Conservation (phyloP, 2,113 vertebrate species). For the Myiozetetes cayanensis region DNA sequence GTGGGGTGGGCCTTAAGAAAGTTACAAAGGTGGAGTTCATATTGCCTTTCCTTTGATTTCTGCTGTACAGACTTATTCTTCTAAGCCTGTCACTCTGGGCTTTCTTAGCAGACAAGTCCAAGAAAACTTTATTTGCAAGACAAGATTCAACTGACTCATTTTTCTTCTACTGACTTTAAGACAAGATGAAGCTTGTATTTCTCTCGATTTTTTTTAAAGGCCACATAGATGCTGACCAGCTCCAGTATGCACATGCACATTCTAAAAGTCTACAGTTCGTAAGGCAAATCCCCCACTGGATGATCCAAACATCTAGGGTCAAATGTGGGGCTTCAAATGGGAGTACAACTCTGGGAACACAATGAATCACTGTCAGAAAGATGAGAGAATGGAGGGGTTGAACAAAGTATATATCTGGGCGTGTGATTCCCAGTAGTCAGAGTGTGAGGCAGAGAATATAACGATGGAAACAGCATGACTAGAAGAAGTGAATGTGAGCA, state of each 20-base stretch:
- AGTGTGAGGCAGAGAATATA: neutral
- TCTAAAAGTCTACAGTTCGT: neutral
- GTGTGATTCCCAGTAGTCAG: neutral
- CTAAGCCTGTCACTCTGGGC: neutral
- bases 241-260: neutral
- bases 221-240: neutral
- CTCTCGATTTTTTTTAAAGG: neutral
- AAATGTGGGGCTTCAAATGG: neutral
- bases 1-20: neutral
- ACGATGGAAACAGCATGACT: neutral
- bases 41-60: neutral
- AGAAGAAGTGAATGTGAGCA: neutral
- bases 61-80: neutral
- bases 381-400: accelerated
- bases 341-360: neutral
- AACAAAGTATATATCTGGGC: neutral
- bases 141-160: neutral
- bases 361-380: neutral
- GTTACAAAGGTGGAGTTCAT: neutral
- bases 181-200: neutral
- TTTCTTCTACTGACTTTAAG: neutral
- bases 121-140: neutral
- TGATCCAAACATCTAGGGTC: neutral
- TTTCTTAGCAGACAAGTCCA: neutral
- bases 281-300: neutral